Evolutionary conservation across 2,888 invertebrate genomes (phyloP), one percentile per base, ranked within the genome.

Genomic region (Arge pagana): DNA sequence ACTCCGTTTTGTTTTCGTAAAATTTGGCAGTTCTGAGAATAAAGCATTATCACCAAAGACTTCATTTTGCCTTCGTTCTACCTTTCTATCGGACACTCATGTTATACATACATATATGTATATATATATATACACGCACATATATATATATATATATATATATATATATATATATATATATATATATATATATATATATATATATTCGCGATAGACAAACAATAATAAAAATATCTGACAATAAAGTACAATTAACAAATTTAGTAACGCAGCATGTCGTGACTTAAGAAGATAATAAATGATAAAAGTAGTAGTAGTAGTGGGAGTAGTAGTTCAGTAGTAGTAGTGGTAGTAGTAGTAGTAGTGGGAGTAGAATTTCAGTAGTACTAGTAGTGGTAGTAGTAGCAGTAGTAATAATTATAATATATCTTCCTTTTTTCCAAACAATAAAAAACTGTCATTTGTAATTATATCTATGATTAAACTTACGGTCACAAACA

Each of bases 401-500:
- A 56, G 57, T 58, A 59, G 56, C 52, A 58, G 57, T 57, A 56
- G 58, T 58, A 61, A 48, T 57, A 43, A 54, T 52, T 43, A 57
- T 63, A 57, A 36, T 59, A 11, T 21, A 11, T 13, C 15, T 41
- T 28, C 28, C 28, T 10, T 19, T n/a, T n/a, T n/a, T 64, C 61
- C 65, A 70, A 51, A 62, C 66, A 67, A 71, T 63, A 67, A 64
- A 63, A 69, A 68, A 62, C 71, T 64, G 67, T 75, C 70, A 74
- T 76, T 75, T 76, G 68, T 73, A 74, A 66, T 76, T 72, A 67
- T 74, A 74, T 74, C 73, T 74, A 63, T 75, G 74, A 65, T 76
- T 76, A 67, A 82, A 89, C 90, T 89, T 87, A 93, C 92, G 87
- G 86, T 92, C 93, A 82, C 93, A 93, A 74, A 88, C 87, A 81